Evolutionary conservation across 2,113 vertebrate genomes (phyloP), one percentile per base, ranked within the genome.

Genomic region (Albula goreensis): DNA sequence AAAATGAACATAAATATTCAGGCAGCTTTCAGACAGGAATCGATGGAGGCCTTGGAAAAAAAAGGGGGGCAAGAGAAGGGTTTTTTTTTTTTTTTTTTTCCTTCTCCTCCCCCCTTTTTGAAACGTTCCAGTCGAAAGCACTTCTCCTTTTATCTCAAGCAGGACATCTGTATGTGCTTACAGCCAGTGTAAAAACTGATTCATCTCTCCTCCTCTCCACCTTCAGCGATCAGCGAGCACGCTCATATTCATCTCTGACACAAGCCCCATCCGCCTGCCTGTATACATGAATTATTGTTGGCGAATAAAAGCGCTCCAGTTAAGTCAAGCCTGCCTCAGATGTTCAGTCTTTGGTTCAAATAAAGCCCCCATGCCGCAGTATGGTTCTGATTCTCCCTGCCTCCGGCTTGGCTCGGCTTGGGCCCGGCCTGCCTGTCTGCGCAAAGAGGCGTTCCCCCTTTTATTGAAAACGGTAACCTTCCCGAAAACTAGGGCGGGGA

Each of bases 71-170:
- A 87, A 88, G 85, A 66, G 87, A 90, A 89, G 85, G 85, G 91
- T 88, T 88, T 85, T 84, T 50, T 81, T 70, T 63, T 83, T 82
- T 49, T 5, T 10, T 25, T 49, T 49, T 12, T 17, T 19, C 50
- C 41, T 12, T 85, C 41, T 25, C 31, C 85, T 9, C 83, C 11
- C 86, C 70, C 86, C 19, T 80, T 63, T 52, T 53, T 41, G 51
- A 78, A 85, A 57, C 74, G 84, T 88, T 89, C 88, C 83, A 85
- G 22, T 74, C 87, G 88, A 56, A 86, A 87, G 86, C 81, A 87
- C 83, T 78, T 31, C 85, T 83, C 86, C 87, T 91, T 93, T 92
- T 91, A 93, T 91, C 87, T 90, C 15, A 86, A 86, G 83, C 83
- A 52, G 88, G 86, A 90, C 85, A 84, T 81, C 78, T 88, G 83